phyloP scores from a whole-genome alignment of 2,888 invertebrate genomes.

The Nudaria mundana region DNA sequence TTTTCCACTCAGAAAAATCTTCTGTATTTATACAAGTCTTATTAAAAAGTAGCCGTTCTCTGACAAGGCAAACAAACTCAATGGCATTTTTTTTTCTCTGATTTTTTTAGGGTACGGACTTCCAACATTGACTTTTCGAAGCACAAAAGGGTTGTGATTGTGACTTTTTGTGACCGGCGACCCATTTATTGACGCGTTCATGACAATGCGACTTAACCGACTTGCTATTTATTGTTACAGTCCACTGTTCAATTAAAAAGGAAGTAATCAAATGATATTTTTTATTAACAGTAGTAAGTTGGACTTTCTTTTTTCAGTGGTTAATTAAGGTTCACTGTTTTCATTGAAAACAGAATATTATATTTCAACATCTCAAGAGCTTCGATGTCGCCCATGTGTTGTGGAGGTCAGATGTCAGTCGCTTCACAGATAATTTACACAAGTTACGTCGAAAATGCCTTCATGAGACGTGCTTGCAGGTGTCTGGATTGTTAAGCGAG shows the following conservation, averaged over 20 bases:
- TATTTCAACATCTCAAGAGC: no score
- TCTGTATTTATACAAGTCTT: background rate
- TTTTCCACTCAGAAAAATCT: background rate
- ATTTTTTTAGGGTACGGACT: background rate
- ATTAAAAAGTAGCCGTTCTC: background rate
- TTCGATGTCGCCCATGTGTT: no score
- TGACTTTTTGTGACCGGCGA: background rate
- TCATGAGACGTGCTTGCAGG: no score
- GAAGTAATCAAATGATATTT: background rate
- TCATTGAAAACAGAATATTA: no score
- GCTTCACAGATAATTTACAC: no score
- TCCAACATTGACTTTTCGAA: background rate
- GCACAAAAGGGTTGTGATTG: background rate
- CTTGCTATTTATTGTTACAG: background rate
- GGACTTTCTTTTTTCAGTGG: no score
- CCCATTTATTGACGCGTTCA: background rate
- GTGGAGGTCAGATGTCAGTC: no score
- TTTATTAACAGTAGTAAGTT: background rate
- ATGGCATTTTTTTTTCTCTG: background rate
- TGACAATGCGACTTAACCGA: slow-evolving; percentile 1
- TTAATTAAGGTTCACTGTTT: no score
- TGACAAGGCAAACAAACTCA: background rate
- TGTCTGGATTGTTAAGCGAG: no score
- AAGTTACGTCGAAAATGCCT: no score
- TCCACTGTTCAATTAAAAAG: background rate